Evolutionary conservation across 2,888 invertebrate species (phyloP), one percentile per base, ranked within the genome.

Genomic region (Ommatoiulus sabulosus): DNA sequence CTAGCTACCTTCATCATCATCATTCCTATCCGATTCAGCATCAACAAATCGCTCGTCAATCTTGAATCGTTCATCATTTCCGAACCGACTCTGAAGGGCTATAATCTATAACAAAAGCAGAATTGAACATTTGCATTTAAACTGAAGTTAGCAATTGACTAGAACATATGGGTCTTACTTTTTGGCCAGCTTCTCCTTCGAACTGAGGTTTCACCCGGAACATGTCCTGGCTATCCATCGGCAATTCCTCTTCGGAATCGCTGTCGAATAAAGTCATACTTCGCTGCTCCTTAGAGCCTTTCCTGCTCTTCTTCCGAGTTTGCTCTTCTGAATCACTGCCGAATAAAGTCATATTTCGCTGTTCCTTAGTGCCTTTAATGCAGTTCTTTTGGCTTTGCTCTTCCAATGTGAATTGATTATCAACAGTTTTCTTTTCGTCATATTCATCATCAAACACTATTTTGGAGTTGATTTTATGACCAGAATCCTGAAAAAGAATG

Each of bases 11-110:
- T 88, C 52, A 20, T 85, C 80, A 1, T 87, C 8, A 5, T n/a
- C n/a, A n/a, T 35, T 10, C n/a, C n/a, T 20, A 20, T 87, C 89
- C 3, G 80, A 12, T 3, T 35, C 80, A 84, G 35, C 86, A 87
- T 96, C 95, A 87, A 95, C 93, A 92, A 97, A 97, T 90, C 95
- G 94, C 91, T 95, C 94, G 93, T 96, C 96, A 91, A 97, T 93
- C 90, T 93, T 93, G 93, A 97, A 97, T 91, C 97, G 94, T 91
- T 95, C 94, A 93, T 97, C 97, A 92, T 95, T 94, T 92, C 95
- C 95, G 93, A 94, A 95, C 91, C 94, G 94, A 86, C 95, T 94
- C 93, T 97, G 96, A 91, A 97, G 93, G 92, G 95, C 94, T 92
- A 96, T 93, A 91, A 95, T 93, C 95, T 95, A 90, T 86, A 92